Base-by-base conservation (phyloP, 2,888 invertebrate species). In the Agrochola macilenta region DNA sequence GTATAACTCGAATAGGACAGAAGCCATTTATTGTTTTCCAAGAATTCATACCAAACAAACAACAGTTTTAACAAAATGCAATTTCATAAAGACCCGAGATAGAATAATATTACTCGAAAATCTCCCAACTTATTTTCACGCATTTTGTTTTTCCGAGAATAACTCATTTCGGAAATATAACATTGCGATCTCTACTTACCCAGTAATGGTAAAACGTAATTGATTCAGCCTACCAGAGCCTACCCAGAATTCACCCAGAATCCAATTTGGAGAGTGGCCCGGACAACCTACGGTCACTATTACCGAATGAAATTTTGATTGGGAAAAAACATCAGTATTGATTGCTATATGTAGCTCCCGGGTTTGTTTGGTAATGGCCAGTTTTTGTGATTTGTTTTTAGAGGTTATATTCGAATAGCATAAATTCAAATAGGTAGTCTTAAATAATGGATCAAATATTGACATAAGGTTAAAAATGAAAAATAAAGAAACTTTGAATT, bases 221-320 rank as follows among this genome's bases (percentile, higher is more conserved):
- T 84, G 87, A 84, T 84, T 83, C 73, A 71, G 73, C 60, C 61
- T 74, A 61, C 57, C 72, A 79, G 63, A 65, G 65, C 35, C 52
- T 61, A 73, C 58, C 61, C 82, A 82, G 73, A 86, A 81, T 83
- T 8, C 60, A 73, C 14, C 69, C 82, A 78, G 72, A 86, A 88
- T 86, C 78, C 89, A 88, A 89, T 88, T 88, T 83, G 79, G 68
- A 79, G 77, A 88, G 89, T 88, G 87, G 81, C 72, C 61, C 69
- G 73, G 69, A 76, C 79, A 74, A 79, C 72, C 80, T 64, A 82
- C 83, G 79, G 69, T 74, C 79, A 81, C 88, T 86, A 87, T 88
- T 84, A 84, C 88, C 46, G 68, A 78, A 89, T 89, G 89, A 88
- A 89, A 88, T 86, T 86, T 88, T 88, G 87, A 88, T 89, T 86